Conservation (phyloP, 2,797 vertebrate species). For the Phrynocephalus guinanensis region DNA sequence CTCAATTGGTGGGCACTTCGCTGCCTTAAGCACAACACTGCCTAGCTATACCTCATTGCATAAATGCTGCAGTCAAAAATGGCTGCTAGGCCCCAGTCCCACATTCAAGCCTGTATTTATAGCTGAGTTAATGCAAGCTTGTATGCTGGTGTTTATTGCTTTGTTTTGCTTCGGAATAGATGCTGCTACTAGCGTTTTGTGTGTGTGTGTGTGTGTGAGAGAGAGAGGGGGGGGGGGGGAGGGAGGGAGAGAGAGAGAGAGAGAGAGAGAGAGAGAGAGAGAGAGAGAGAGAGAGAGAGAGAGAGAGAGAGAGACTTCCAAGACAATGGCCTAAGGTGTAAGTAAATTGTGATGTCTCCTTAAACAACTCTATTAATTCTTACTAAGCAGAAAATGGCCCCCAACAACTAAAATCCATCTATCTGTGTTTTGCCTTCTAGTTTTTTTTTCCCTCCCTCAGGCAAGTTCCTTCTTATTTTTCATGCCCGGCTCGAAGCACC, state of each 20-base stretch:
- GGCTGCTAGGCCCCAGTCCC: not conserved
- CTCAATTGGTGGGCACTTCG: accelerated
- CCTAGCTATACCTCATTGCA: not conserved
- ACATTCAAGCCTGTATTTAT: not conserved
- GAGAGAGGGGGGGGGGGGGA: too few relatives aligned
- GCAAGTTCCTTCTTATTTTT: not conserved
- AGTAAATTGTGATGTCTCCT: not conserved
- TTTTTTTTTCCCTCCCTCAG: not conserved
- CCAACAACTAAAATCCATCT: not conserved
- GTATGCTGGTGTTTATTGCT: not conserved
- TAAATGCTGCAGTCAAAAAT: not conserved
- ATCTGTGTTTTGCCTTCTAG: not conserved
- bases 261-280: too few relatives aligned
- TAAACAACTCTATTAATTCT: slow-evolving; percentile 7
- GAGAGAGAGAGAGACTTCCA: not conserved
- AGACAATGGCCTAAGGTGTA: not conserved
- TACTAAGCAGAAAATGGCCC: not conserved
- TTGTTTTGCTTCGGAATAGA: slow-evolving; percentile 2
- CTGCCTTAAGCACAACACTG: not conserved
- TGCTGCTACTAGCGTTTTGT: not conserved
- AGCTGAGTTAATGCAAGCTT: not conserved
- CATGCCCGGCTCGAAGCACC: not conserved
- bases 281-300: too few relatives aligned
- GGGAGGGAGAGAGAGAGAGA: too few relatives aligned
- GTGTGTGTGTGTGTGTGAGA: not conserved